Evolutionary conservation across 2,888 invertebrate genomes (phyloP), one percentile per base, ranked within the genome.

Genomic region (Monopis laevigella): DNA sequence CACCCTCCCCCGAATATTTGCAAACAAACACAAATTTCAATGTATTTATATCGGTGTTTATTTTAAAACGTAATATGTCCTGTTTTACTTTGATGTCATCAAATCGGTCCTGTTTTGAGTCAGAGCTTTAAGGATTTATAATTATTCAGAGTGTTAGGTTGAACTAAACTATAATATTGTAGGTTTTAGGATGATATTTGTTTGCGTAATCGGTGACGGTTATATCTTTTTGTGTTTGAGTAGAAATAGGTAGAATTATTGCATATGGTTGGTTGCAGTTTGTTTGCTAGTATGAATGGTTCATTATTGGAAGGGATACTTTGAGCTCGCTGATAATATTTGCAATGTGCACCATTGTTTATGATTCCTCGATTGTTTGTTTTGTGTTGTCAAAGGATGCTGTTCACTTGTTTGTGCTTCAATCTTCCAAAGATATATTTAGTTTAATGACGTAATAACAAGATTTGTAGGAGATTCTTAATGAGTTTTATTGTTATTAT

Each of bases 81-180:
- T 74, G 73, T 74, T 75, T 75, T 74, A 75, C 80, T 80, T 80
- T 80, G 80, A 80, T 78, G 80, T 80, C 75, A 70, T 75, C 73
- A 74, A 77, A 77, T 74, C 78, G 78, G 68, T 77, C 74, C 78
- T 77, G 77, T 72, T 73, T 73, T 72, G 71, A 70, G 74, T 77
- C 78, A 75, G 65, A 55, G 57, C 58, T 65, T 59, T 67, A 74
- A 73, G 66, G 74, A 71, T 70, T 72, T 72, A 77, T 66, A 65
- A 73, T 68, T 67, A 73, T 68, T 65, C 54, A 59, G 56, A 57
- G 56, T 53, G 61, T 59, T 65, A 61, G 67, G 71, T 70, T 61
- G 75, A 64, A 74, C 65, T 72, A 62, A 50, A 64, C 74, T 77
- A 74, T 78, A 77, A 53, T 60, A 58, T 66, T 53, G 58, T 66